Conservation (phyloP, 2,888 invertebrate genomes). For the Drosophila mimetica region DNA sequence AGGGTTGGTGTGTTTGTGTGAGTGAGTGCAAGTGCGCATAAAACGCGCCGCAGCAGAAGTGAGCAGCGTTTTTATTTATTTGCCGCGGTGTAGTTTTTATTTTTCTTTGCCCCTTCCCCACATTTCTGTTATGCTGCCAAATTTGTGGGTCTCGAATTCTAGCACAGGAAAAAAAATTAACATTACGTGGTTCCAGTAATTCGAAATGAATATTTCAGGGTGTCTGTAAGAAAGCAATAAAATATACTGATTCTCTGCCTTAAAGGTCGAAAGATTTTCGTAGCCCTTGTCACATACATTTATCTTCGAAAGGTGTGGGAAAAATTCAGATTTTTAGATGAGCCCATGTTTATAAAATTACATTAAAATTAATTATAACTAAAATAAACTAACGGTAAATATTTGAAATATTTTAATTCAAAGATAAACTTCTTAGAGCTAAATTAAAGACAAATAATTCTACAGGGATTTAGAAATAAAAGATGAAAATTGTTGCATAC, state of each 20-base stretch:
- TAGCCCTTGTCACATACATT: no score
- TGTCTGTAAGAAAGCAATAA: neutral
- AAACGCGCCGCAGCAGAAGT: conserved; percentile 71
- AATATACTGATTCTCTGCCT: neutral
- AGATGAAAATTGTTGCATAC: no score
- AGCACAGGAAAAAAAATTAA: conserved; percentile 15
- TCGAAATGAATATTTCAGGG: conserved; percentile 9
- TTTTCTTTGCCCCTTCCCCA: conserved; percentile 32
- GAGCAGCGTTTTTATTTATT: conserved; percentile 76
- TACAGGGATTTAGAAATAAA: no score
- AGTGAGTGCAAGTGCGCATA: conserved; percentile 67
- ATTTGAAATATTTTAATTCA: no score
- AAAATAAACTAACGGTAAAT: no score
- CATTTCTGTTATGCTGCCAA: conserved; percentile 40
- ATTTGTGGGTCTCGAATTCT: conserved; percentile 56
- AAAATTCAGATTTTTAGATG: neutral
- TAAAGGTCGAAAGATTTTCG: no score
- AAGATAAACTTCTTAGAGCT: no score
- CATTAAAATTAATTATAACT: no score
- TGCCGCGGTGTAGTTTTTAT: conserved; percentile 65
- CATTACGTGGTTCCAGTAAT: neutral
- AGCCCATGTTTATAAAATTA: no score
- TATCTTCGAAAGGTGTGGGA: no score
- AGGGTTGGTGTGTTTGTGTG: conserved; percentile 7
- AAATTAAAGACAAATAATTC: no score